Conservation (phyloP, 2,797 vertebrate species). For the Melanotaenia pygmaea region DNA sequence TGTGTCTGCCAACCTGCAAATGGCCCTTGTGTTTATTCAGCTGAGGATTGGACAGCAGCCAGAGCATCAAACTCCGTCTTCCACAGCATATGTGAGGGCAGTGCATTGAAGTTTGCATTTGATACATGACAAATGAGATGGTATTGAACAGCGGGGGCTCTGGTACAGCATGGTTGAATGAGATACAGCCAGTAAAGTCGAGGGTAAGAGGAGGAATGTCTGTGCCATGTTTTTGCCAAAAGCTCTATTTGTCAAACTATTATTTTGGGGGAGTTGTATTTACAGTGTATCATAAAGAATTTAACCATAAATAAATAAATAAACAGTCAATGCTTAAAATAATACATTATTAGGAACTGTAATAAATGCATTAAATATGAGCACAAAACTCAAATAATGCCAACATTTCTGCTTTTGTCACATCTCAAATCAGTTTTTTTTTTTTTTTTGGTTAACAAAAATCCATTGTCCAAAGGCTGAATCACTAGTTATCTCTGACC, state of each 20-base stretch:
- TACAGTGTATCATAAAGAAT: conserved; percentile 16
- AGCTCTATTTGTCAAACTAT: conserved; percentile 84
- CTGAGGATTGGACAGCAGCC: conserved; percentile 88
- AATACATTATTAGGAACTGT: conserved; percentile 21
- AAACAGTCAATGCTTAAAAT: not conserved
- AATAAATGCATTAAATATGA: conserved; percentile 71
- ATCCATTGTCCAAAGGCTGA: conserved; percentile 43
- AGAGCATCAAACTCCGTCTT: conserved; percentile 82
- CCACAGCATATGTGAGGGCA: conserved; percentile 86
- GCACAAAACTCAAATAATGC: conserved; percentile 68
- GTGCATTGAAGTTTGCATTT: conserved; percentile 83
- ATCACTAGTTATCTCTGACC: conserved; percentile 51
- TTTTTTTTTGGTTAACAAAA: conserved; percentile 7
- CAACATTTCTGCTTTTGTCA: conserved; percentile 78
- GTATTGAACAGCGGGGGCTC: conserved; percentile 83
- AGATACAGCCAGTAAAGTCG: conserved; percentile 53
- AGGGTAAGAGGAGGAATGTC: conserved; percentile 75
- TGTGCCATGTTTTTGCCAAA: conserved; percentile 84
- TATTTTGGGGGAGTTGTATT: conserved; percentile 75
- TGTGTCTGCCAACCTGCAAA: conserved; percentile 84
- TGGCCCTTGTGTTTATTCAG: conserved; percentile 89
- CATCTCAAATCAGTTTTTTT: conserved; percentile 26
- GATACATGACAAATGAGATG: conserved; percentile 92
- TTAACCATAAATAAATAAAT: not conserved
- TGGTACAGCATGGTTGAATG: conserved; percentile 67